Evolutionary conservation across 2,113 vertebrate genomes (phyloP), one percentile per base, ranked within the genome.

Genomic region (Sciurus niger): DNA sequence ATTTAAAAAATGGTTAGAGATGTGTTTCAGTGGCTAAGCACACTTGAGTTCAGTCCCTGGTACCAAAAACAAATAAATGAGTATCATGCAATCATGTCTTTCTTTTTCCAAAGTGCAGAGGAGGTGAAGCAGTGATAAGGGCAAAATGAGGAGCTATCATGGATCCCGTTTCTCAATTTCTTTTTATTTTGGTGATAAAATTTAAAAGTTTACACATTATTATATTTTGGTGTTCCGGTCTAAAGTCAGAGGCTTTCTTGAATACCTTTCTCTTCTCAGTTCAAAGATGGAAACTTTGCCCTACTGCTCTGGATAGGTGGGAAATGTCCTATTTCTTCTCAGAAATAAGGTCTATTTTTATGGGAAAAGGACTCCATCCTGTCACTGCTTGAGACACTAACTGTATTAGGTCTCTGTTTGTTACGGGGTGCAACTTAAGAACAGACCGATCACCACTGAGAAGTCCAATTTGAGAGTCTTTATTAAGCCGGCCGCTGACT

Each of bases 171-270:
- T 25, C 72, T 13, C 43, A 6, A 14, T 51, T 83, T 70, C 10
- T 25, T 84, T 58, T 11, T 43, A n/a, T 60, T 37, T 90, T 65
- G 77, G 65, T 77, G 67, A 37, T 67, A 83, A 86, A 88, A 82
- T 63, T 73, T 30, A 68, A 83, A 11, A 86, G 74, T 22, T 17
- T 72, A 60, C 60, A 70, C 37, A 65, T 74, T 25, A 60, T 58
- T 76, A 43, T 46, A 63, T 70, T 83, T 96, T 34, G 77, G 40
- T 55, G 34, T 79, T 90, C 68, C 90, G 74, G 84, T 65, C 8
- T 40, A 63, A 88, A 79, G 12, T 22, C 22, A 53, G 24, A 90
- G 48, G 24, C 16, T 55, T 93, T 51, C 58, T 77, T 63, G 5
- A 96, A 43, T 18, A 51, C 80, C 28, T 67, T 40, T 60, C 10